Conservation (phyloP, 2,113 vertebrate genomes). For the Neofelis nebulosa region DNA sequence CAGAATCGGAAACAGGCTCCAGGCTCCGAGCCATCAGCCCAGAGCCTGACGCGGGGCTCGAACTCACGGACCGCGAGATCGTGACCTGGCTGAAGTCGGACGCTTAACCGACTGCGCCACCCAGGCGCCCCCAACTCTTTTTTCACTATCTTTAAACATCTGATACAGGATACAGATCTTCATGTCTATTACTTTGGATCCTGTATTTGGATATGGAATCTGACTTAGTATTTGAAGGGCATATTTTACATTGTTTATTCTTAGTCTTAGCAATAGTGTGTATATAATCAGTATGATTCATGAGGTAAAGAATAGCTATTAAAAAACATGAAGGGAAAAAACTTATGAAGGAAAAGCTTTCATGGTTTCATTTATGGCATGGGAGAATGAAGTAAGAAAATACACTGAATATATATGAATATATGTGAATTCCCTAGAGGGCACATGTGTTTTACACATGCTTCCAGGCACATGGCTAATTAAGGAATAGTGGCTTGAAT, state of each 20-base stretch:
- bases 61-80: no score
- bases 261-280: conserved; percentile 58
- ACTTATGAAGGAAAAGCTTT: not conserved
- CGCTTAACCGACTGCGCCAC: no score
- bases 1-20: no score
- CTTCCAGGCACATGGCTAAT: not conserved
- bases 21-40: no score
- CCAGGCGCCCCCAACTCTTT: no score
- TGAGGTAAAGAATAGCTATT: conserved; percentile 26
- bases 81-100: no score
- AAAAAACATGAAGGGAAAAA: not conserved
- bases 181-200: not conserved
- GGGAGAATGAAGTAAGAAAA: not conserved
- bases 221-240: conserved; percentile 52
- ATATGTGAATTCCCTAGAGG: not conserved
- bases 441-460: not conserved
- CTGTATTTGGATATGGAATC: conserved; percentile 48
- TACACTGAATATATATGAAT: not conserved
- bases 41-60: no score
- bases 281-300: conserved; percentile 53
- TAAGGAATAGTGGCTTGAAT: not conserved
- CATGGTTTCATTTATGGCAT: conserved; percentile 1
- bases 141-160: not conserved
- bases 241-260: conserved; percentile 57
- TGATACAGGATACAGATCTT: not conserved